Base-by-base conservation (phyloP, 2,113 vertebrate genomes). In the Charina bottae region DNA sequence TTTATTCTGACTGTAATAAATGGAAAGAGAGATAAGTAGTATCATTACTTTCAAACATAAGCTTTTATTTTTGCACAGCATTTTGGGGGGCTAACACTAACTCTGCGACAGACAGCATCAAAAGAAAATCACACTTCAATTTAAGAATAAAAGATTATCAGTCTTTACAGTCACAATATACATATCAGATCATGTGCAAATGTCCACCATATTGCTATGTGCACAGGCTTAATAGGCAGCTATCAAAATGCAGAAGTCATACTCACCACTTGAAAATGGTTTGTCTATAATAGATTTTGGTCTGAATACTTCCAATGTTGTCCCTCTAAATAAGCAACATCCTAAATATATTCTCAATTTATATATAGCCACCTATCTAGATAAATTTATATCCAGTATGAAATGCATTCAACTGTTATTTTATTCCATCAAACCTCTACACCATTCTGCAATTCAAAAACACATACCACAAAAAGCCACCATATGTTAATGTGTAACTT, bases 1-100 rank as follows among this genome's bases (percentile, higher is more conserved):
- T 95, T 95, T 93, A 94, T 93, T 92, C 94, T 95, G 93, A 92
- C 87, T 89, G 85, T 90, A 94, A 93, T 72, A 95, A 90, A 91
- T 93, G 72, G 72, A 90, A 60, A 92, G 89, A 93, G 90, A 96
- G 91, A 90, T 94, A 96, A 95, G 94, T 89, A 95, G 89, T 88
- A 92, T 93, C 90, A 90, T 96, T 94, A 96, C 93, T 96, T 92
- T 87, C 93, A 46, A 26, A 85, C 78, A 92, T 92, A 94, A 90
- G 96, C 59, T 55, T 85, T 93, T n/a, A 83, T 84, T 54, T 83
- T 87, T 68, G 58, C 33, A 86, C 86, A 95, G 84, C 49, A 89
- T 92, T 24, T 37, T 59, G 72, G 56, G 46, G 1, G 0, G 17
- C 72, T 62, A 49, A 88, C 93, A 93, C 83, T 28, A 93, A 93